A percentile compares a stretch with the other conserved stretches of the same genome.
phyloP scores from a whole-genome alignment of 2,888 invertebrate species.

The Hylaea fasciaria region DNA sequence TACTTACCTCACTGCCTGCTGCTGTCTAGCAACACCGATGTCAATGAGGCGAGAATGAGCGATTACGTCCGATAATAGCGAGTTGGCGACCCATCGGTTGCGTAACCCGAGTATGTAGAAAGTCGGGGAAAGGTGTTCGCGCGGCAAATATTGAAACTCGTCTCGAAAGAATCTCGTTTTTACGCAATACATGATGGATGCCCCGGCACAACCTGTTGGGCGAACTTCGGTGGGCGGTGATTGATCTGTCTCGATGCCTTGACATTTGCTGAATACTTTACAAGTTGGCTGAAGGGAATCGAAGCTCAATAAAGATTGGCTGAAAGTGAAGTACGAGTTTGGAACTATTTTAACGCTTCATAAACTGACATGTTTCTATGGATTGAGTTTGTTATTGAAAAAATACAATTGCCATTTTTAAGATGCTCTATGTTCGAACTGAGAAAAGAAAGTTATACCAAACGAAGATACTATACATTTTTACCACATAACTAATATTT shows the following conservation, averaged over 20 bases:
- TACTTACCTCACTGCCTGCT: conserved; percentile 1
- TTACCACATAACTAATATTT: no score
- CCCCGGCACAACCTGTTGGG: conserved; percentile 41
- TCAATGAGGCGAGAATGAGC: conserved; percentile 42
- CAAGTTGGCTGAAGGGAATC: not conserved
- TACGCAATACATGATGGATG: conserved; percentile 50
- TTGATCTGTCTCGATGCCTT: conserved; percentile 21
- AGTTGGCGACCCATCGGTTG: conserved; percentile 37
- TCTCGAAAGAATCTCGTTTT: conserved; percentile 51
- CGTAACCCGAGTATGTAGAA: conserved; percentile 57
- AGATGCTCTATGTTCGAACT: no score
- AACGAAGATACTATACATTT: no score
- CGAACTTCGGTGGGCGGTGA: conserved; percentile 19
- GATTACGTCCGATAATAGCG: conserved; percentile 37
- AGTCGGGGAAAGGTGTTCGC: conserved; percentile 68
- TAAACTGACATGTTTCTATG: no score
- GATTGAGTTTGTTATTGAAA: no score
- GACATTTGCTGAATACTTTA: conserved; percentile 21
- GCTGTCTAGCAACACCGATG: conserved; percentile 11
- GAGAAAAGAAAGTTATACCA: no score
- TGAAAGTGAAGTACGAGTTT: no score
- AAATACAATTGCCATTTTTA: no score
- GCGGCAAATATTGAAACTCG: conserved; percentile 56
- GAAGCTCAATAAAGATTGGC: no score
- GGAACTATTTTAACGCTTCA: no score